Evolutionary conservation across 2,888 invertebrate species (phyloP).

Genomic region (Boloria euphrosyne): DNA sequence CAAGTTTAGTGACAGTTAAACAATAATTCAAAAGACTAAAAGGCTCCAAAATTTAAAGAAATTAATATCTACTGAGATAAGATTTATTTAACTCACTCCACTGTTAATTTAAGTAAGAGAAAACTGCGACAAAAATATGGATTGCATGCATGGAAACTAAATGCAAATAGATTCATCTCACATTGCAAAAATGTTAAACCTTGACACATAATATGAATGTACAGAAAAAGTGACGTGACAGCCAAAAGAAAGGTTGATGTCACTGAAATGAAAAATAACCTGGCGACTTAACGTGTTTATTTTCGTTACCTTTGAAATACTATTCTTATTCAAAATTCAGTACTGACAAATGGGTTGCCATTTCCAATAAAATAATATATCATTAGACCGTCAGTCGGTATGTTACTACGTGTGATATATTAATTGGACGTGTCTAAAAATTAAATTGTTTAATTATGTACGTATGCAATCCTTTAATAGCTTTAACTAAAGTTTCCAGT

Average conservation of each 20-base stretch:
- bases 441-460: too few species aligned
- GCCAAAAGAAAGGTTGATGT: slow-evolving; percentile 16
- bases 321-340: slow-evolving; percentile 8
- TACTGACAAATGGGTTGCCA: not conserved
- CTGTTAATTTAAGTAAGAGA: too few species aligned
- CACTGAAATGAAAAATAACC: slow-evolving; percentile 21
- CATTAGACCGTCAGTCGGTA: too few species aligned
- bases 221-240: slow-evolving; percentile 18
- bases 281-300: slow-evolving; percentile 15
- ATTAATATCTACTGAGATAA: too few species aligned
- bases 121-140: not conserved
- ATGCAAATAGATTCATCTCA: slow-evolving; percentile 13
- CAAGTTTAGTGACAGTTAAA: too few species aligned
- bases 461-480: too few species aligned
- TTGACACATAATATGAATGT: slow-evolving; percentile 24
- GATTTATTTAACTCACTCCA: too few species aligned
- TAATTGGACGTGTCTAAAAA: too few species aligned
- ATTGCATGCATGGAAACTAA: not conserved
- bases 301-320: slow-evolving; percentile 25
- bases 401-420: too few species aligned
- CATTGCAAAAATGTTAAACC: slow-evolving; percentile 9
- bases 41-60: too few species aligned
- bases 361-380: not conserved
- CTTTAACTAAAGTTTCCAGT: too few species aligned
- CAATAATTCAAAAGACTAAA: too few species aligned